Conservation (phyloP, 53 echinoderm and acorn worm genomes). For the Echinarachnius parma region DNA sequence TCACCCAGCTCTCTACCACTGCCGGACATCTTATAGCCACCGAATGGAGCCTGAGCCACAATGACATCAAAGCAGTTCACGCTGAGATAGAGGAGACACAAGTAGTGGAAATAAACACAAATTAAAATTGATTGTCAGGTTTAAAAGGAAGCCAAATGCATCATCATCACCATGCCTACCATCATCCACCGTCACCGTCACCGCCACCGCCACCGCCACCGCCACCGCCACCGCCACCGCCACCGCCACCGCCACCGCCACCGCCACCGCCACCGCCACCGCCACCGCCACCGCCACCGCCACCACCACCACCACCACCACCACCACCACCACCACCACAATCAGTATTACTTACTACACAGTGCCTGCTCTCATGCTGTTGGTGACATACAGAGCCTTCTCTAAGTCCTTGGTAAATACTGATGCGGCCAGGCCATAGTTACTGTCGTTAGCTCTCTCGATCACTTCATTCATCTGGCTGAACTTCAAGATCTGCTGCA, state of each 20-base stretch:
- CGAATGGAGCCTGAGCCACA: slow-evolving; percentile 58
- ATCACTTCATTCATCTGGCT: slow-evolving; percentile 73
- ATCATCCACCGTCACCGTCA: too few species aligned
- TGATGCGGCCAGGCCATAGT: slow-evolving; percentile 84
- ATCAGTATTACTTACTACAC: slow-evolving; percentile 91
- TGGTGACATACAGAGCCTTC: slow-evolving; percentile 78
- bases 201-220: too few species aligned
- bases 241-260: too few species aligned
- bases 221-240: too few species aligned
- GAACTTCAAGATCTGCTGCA: slow-evolving; percentile 86
- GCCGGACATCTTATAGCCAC: slow-evolving; percentile 92
- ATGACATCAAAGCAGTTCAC: slow-evolving; percentile 75
- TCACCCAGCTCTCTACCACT: slow-evolving; percentile 89
- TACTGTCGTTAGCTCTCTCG: slow-evolving; percentile 74
- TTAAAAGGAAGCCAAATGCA: not conserved
- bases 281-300: too few species aligned
- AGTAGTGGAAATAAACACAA: not conserved
- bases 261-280: too few species aligned
- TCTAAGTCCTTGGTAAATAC: slow-evolving; percentile 82
- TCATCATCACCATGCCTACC: not conserved
- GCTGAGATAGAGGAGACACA: slow-evolving; percentile 38
- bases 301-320: too few species aligned
- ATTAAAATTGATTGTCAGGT: not conserved
- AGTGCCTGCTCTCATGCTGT: slow-evolving; percentile 81
- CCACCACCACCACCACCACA: too few species aligned